Percentiles rank a stretch among this genome's conserved stretches.
These are phyloP conservation scores for Takifugu bimaculatus DNA, from an alignment of 2,113 vertebrate genomes.

Conservation along the genomic window DNA sequence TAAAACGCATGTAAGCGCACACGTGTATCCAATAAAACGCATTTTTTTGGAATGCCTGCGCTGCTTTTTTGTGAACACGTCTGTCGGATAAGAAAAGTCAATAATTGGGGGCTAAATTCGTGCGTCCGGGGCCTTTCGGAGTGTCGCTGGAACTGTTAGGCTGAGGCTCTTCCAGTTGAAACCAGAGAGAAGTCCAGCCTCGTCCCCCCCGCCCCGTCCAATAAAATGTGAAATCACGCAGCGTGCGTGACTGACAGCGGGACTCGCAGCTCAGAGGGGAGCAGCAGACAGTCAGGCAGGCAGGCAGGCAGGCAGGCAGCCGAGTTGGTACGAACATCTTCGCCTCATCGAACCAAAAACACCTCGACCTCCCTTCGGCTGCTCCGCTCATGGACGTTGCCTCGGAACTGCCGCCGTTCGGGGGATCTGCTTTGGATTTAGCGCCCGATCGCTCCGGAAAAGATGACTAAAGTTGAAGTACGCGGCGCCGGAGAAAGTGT, in stretches of 20 bases:
- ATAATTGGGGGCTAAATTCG: background rate
- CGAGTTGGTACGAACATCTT: conserved; percentile 62
- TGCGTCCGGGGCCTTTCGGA: background rate
- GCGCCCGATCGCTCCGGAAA: conserved; percentile 33
- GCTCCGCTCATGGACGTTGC: conserved; percentile 36
- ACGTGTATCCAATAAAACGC: background rate
- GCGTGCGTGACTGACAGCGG: conserved; percentile 45
- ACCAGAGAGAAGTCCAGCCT: conserved; percentile 28
- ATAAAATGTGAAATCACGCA: conserved; percentile 51
- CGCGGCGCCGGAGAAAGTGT: conserved; percentile 64
- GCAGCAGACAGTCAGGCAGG: conserved; percentile 5
- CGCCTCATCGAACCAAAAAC: conserved; percentile 56
- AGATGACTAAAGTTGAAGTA: conserved; percentile 55
- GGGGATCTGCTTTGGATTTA: conserved; percentile 36
- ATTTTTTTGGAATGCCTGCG: background rate
- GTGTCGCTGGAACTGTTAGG: background rate
- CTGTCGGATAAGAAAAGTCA: background rate
- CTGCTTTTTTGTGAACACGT: background rate
- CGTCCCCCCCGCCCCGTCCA: conserved; percentile 13
- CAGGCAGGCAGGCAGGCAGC: conserved; percentile 32
- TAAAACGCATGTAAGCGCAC: conserved; percentile 2
- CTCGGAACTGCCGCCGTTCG: conserved; percentile 25
- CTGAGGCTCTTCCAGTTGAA: background rate
- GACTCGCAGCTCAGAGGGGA: conserved; percentile 40
- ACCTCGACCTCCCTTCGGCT: conserved; percentile 30